A percentile compares a stretch with the other conserved stretches of the same genome.
Evolutionary conservation across 35 echinoderm and acorn worm species (phyloP).

Genomic region (Nesometra sesokonis): DNA sequence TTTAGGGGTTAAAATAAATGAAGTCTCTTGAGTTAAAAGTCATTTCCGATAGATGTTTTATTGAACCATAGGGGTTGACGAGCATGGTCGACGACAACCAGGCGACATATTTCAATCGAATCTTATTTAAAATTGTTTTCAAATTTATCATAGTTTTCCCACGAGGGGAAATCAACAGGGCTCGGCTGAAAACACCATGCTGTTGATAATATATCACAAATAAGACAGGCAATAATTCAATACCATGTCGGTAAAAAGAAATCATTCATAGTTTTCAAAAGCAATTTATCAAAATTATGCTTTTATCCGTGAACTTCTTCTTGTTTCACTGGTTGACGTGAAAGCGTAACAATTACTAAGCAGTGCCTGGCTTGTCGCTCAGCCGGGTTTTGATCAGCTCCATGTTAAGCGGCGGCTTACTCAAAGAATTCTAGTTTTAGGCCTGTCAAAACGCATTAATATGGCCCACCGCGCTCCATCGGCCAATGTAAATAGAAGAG

Average conservation of each 20-base stretch:
- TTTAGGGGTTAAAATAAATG: too few species aligned
- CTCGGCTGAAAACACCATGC: not conserved
- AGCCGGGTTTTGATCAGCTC: not conserved
- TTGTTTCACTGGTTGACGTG: not conserved
- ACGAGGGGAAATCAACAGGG: not conserved
- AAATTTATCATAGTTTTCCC: not conserved
- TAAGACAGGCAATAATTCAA: not conserved
- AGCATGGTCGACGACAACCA: not conserved
- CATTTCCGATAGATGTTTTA: not conserved
- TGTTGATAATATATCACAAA: not conserved
- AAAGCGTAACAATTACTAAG: not conserved
- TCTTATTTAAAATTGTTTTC: not conserved
- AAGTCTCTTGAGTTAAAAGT: not conserved
- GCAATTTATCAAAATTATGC: not conserved
- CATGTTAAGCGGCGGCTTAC: not conserved
- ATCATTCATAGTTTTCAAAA: not conserved
- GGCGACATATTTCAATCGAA: not conserved
- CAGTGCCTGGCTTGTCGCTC: not conserved
- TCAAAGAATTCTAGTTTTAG: not conserved
- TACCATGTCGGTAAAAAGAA: not conserved
- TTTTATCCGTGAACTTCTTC: not conserved
- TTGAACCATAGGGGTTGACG: not conserved
- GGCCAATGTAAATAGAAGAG: not conserved
- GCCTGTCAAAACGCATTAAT: not conserved
- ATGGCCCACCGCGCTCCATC: not conserved